Evolutionary conservation across 2,113 vertebrate genomes (phyloP), one percentile per base, ranked within the genome.

Genomic region (Strigops habroptila): DNA sequence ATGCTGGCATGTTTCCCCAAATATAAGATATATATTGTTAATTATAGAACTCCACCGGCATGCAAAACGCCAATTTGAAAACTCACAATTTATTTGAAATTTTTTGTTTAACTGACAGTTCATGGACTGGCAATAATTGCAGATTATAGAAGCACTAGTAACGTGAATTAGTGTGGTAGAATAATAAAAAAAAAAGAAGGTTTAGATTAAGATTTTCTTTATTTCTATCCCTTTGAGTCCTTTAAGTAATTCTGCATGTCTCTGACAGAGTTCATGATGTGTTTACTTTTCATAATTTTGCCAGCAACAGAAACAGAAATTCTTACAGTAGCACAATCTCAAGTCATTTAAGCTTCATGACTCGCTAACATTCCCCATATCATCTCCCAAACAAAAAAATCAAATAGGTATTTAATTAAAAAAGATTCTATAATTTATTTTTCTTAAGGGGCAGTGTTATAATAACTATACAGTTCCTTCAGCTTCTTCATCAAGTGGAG

Each of bases 201-300:
- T 67, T 86, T 71, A 63, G 21, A 51, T 57, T 63, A 52, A 78
- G 27, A 49, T 78, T 74, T 95, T 89, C 11, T 82, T 4, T 6
- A 5, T 85, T 76, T 89, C 49, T 90, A 8, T 82, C 12, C 13
- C 10, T 88, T 71, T 53, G 60, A 46, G 39, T 79, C 0, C 49
- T 91, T 77, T 79, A 80, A 59, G 21, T 51, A 74, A 93, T 77
- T 88, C n/a, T 77, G 9, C 17, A 46, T 80, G 24, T 88, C 37
- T 84, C 35, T 64, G 59, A 74, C 73, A 91, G 15, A 43, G 30
- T 79, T 71, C 28, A 75, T 77, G 31, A 64, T 6, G 8, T 59
- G 19, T 91, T 96, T 95, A 68, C 11, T 79, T 25, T 65, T 83
- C 89, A 75, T 83, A 93, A 92, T 63, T 70, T 76, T 85, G 14